phyloP scores from a whole-genome alignment of 2,113 vertebrate species.

The Tursiops truncatus region DNA sequence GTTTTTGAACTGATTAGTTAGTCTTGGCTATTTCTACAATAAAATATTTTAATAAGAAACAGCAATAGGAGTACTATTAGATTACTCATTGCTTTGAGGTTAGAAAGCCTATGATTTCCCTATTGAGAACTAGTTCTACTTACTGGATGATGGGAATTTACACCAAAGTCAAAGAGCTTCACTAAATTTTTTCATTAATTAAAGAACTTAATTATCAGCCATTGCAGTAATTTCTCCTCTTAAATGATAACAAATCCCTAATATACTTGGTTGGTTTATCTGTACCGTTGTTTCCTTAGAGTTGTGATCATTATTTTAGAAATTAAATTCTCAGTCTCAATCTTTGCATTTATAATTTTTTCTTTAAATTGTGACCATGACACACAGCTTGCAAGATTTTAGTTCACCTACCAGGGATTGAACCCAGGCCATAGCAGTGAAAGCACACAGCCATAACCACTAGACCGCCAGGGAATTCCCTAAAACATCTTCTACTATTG shows the following conservation, averaged over 20 bases:
- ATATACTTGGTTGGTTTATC: slow-evolving; percentile 35
- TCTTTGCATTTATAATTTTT: slow-evolving; percentile 4
- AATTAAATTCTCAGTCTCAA: slow-evolving; percentile 17
- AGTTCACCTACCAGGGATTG: neutral
- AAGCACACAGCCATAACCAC: neutral
- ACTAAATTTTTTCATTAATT: slow-evolving; percentile 39
- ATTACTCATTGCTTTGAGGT: neutral
- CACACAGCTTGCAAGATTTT: neutral
- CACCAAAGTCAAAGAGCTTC: slow-evolving; percentile 2
- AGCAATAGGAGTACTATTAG: neutral
- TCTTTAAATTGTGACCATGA: neutral
- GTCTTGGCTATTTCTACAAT: neutral
- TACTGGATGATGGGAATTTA: slow-evolving; percentile 28
- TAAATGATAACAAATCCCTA: slow-evolving; percentile 50
- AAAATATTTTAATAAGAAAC: slow-evolving; percentile 38
- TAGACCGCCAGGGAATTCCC: neutral
- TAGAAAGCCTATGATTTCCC: slow-evolving; percentile 15
- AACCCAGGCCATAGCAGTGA: neutral
- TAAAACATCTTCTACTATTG: neutral
- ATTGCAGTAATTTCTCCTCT: slow-evolving; percentile 13
- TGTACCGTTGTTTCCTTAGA: neutral
- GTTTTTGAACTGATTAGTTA: neutral
- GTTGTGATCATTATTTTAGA: slow-evolving; percentile 9
- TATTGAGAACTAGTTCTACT: neutral
- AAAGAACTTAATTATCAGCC: neutral